These are phyloP conservation scores for Dipodomys stephensi DNA, from an alignment of 2,113 vertebrate species.

Conservation along the genomic window DNA sequence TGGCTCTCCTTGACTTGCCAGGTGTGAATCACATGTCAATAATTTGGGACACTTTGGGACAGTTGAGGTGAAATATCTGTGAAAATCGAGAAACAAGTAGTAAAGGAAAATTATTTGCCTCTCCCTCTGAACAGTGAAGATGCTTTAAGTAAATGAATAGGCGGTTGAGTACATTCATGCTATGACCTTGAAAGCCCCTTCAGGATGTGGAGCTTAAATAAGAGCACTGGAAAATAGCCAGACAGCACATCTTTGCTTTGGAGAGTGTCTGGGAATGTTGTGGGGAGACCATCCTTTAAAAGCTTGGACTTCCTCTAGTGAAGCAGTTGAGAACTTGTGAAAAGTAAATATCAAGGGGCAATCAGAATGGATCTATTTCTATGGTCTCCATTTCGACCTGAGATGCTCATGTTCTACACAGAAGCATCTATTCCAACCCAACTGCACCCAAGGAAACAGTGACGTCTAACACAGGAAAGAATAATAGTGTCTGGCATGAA, in stretches of 20 bases:
- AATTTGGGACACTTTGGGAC: not conserved
- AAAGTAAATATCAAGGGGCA: not conserved
- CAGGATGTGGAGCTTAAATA: not conserved
- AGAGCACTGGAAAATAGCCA: not conserved
- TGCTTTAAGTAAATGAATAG: not conserved
- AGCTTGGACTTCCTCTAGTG: not conserved
- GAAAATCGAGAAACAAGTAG: not conserved
- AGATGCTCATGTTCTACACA: not conserved
- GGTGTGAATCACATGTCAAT: not conserved
- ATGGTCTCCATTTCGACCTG: not conserved
- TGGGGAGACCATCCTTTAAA: not conserved
- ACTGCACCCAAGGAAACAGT: not conserved
- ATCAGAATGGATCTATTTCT: not conserved
- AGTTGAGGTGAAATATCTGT: not conserved
- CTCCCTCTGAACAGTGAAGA: not conserved
- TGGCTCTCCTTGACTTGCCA: not conserved
- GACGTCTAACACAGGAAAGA: not conserved
- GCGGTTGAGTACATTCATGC: not conserved
- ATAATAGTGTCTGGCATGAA: not conserved
- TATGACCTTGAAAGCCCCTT: not conserved
- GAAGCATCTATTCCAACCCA: not conserved
- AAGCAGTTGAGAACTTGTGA: not conserved
- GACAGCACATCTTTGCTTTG: not conserved
- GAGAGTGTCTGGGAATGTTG: too few species aligned
- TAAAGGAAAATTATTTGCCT: not conserved